Conservation (phyloP, 2,113 vertebrate genomes). For the Paralichthys olivaceus region DNA sequence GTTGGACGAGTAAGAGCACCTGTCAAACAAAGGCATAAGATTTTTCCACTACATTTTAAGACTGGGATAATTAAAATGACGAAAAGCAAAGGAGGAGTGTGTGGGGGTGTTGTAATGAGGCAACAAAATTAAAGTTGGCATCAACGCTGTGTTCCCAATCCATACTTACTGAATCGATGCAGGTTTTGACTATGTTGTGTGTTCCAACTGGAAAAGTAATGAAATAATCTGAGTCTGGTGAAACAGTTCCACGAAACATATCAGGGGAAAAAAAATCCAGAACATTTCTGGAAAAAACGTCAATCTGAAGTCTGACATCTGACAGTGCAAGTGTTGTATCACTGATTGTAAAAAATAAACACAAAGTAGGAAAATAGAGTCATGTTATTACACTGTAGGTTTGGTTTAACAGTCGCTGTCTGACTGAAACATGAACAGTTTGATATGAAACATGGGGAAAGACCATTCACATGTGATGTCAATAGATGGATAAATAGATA, state of each 20-base stretch:
- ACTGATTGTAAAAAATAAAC: not conserved
- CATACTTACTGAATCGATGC: not conserved
- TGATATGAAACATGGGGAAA: not conserved
- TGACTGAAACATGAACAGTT: not conserved
- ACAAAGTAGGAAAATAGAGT: not conserved
- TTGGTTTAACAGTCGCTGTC: not conserved
- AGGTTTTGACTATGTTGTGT: not conserved
- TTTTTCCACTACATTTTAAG: conserved; percentile 28
- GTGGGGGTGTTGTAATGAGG: not conserved
- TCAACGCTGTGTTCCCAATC: not conserved
- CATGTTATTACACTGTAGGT: conserved; percentile 1
- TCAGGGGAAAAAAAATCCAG: not conserved
- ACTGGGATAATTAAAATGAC: not conserved
- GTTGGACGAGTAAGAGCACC: not conserved
- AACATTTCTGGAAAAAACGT: not conserved
- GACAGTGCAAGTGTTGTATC: too few species aligned
- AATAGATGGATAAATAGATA: not conserved
- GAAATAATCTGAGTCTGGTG: not conserved
- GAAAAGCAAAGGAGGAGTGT: not conserved
- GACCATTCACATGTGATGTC: not conserved
- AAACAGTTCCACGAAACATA: not conserved
- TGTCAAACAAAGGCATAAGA: conserved; percentile 4
- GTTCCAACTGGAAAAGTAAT: not conserved
- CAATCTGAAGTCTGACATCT: not conserved
- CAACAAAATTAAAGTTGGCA: conserved; percentile 13